Evolutionary conservation across 2,797 vertebrate genomes (phyloP), one percentile per base, ranked within the genome.

Genomic region (Siniperca scherzeri): DNA sequence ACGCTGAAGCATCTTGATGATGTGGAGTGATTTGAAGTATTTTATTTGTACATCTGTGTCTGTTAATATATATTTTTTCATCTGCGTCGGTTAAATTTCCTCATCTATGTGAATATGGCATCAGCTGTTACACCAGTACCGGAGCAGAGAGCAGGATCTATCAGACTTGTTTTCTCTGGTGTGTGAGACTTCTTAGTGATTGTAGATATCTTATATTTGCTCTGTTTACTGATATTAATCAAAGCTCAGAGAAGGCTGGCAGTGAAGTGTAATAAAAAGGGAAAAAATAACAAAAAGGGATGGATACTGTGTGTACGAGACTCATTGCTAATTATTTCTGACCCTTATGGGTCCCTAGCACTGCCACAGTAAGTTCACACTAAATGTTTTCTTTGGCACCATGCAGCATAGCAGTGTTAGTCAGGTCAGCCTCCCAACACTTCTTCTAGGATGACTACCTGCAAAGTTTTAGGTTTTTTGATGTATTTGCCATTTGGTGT

Each of bases 381-480:
- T 95, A 86, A 93, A 93, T 2, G 90, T 92, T 52, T 96, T 94
- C 87, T 96, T 95, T 7, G 50, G 86, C 48, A 91, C 94, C 0
- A 60, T 96, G 81, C 88, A 87, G 80, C 90, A 90, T 0, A 92
- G 79, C 42, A 86, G 64, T 95, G 61, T 93, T 92, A 2, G 12
- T 96, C 87, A 93, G 91, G 95, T 95, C 56, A 55, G 75, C 68
- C 1, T 60, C 19, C 27, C 0, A 19, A 65, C 62, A 56, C 21
- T 48, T 59, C 11, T 44, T 65, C 69, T 52, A 46, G 16, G 8
- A n/a, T 40, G 4, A 62, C 55, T 70, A 3, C 38, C 65, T 48
- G 22, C 22, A n/a, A 16, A 3, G 33, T 42, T 69, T 22, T 21
- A 52, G n/a, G 1, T 55, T 85, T 71, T 72, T 27, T 66, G 53